These are phyloP conservation scores for Bubo bubo DNA, from an alignment of 2,113 vertebrate genomes.

Conservation along the genomic window DNA sequence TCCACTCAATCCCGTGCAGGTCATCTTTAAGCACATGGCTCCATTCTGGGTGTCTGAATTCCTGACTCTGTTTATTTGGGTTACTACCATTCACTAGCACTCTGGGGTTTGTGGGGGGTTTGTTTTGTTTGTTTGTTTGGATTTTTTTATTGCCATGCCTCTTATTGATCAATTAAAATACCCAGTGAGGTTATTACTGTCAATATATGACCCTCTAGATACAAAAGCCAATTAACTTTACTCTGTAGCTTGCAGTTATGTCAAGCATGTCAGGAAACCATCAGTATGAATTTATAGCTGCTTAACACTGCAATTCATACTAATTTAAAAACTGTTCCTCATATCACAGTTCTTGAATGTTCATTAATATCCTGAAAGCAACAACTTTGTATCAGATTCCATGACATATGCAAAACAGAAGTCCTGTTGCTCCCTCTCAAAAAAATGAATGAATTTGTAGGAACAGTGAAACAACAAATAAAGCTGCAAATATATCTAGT, in stretches of 20 bases:
- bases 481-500: neutral
- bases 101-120: neutral
- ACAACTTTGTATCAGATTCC: neutral
- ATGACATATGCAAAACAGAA: fast-evolving
- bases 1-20: neutral
- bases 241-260: neutral
- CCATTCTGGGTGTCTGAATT: neutral
- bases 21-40: neutral
- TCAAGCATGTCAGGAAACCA: neutral
- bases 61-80: conserved; percentile 24
- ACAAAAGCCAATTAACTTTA: neutral
- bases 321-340: neutral
- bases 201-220: neutral
- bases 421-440: neutral
- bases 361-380: neutral
- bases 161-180: neutral
- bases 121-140: neutral
- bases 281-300: neutral
- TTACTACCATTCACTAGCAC: neutral
- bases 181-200: neutral
- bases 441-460: neutral
- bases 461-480: neutral
- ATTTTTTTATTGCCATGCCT: neutral
- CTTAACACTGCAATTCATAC: neutral
- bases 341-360: neutral